phyloP scores from a whole-genome alignment of 2,797 vertebrate genomes.

The Heteromormyrus szaboi region DNA sequence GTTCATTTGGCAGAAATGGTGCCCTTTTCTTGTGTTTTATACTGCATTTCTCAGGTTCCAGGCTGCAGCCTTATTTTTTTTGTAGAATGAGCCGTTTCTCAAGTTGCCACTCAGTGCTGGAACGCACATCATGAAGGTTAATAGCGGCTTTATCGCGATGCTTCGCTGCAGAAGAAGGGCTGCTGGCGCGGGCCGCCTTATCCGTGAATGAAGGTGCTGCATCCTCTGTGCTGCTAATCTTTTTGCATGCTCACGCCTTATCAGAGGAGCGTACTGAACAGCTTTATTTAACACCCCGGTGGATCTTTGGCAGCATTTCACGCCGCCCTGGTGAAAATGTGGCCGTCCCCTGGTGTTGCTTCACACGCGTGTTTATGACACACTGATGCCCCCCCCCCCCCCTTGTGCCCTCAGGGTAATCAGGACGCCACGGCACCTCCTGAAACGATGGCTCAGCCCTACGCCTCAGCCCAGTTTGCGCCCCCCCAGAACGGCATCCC shows the following conservation, averaged over 20 bases:
- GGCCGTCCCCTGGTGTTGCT: neutral
- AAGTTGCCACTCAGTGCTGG: neutral
- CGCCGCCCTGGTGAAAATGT: neutral
- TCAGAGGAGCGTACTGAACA: neutral
- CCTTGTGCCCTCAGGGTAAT: constrained; percentile 71
- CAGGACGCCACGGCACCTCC: constrained; percentile 87
- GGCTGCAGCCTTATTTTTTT: neutral
- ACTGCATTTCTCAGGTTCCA: neutral
- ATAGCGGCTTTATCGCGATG: neutral
- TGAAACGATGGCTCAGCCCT: constrained; percentile 93
- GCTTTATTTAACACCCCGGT: neutral
- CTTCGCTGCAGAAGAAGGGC: neutral
- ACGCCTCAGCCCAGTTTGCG: constrained; percentile 82
- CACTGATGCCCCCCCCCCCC: constrained; percentile 9
- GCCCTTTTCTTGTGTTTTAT: neutral
- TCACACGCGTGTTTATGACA: neutral
- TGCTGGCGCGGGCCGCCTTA: neutral
- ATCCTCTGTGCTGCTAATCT: neutral
- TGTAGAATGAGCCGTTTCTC: neutral
- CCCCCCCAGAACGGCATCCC: constrained; percentile 86
- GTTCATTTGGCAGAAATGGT: neutral
- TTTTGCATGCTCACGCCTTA: neutral
- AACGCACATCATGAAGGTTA: neutral
- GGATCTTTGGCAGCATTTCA: neutral
- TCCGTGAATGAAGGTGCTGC: neutral